A percentile compares a stretch with the other conserved stretches of the same genome.
Evolutionary conservation across 2,888 invertebrate species (phyloP).

Genomic region (Eupithecia centaureata): DNA sequence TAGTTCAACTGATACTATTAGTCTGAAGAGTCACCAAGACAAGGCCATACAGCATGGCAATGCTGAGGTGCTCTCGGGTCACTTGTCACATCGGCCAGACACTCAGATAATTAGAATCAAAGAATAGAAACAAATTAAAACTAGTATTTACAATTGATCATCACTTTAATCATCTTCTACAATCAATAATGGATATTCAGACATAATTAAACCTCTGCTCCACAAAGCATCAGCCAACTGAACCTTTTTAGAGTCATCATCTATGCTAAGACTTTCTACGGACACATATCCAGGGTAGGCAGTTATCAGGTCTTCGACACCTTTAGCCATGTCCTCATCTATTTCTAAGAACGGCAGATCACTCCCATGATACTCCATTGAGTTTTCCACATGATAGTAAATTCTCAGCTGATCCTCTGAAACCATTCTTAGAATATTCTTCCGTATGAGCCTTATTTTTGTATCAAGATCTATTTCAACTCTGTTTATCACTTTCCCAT

Average conservation of each 20-base stretch:
- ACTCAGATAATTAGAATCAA: no score
- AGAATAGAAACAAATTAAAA: no score
- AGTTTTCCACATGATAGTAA: conserved; percentile 94
- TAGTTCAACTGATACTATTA: no score
- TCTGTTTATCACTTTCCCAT: conserved; percentile 85
- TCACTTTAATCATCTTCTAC: conserved; percentile 69
- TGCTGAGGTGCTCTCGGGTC: no score
- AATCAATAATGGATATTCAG: conserved; percentile 84
- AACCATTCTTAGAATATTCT: conserved; percentile 85
- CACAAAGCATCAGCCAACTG: conserved; percentile 88
- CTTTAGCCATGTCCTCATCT: conserved; percentile 86
- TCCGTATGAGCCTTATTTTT: conserved; percentile 83
- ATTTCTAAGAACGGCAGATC: conserved; percentile 89
- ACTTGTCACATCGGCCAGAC: no score
- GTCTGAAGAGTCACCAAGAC: no score
- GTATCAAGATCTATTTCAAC: conserved; percentile 87
- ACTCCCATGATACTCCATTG: conserved; percentile 92
- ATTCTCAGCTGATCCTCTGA: conserved; percentile 86
- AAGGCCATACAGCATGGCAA: no score
- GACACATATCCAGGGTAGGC: conserved; percentile 90
- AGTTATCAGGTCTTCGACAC: conserved; percentile 88
- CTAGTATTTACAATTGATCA: background rate
- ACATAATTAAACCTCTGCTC: conserved; percentile 92
- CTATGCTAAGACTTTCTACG: conserved; percentile 88
- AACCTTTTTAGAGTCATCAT: conserved; percentile 87